These are phyloP conservation scores for Biston betularia DNA, from an alignment of 2,888 invertebrate species.

Conservation along the genomic window DNA sequence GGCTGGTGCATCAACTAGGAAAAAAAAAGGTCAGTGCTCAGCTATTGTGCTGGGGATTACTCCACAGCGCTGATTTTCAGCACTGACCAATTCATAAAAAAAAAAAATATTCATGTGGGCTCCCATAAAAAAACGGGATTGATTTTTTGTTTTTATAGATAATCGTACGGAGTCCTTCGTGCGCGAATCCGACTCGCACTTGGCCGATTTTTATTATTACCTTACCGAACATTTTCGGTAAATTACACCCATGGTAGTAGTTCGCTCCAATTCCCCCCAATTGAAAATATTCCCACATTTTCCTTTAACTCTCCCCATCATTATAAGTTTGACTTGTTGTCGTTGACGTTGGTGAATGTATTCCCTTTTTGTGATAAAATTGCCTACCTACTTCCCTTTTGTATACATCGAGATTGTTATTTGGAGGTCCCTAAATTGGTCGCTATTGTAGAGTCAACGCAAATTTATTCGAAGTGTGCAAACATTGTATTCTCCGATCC, in stretches of 20 bases:
- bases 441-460: slow-evolving; percentile 13
- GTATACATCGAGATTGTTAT: slow-evolving; percentile 35
- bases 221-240: slow-evolving; percentile 21
- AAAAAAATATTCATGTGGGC: no score
- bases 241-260: slow-evolving; percentile 37
- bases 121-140: no score
- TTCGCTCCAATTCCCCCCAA: slow-evolving; percentile 33
- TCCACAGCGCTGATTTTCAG: no score
- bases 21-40: no score
- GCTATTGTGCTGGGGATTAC: no score
- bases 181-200: no score
- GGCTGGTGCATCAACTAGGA: no score
- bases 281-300: slow-evolving; percentile 40
- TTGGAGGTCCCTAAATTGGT: slow-evolving; percentile 26
- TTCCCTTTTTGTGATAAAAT: slow-evolving; percentile 45
- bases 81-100: no score
- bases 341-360: slow-evolving; percentile 47
- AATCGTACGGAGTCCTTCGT: no score
- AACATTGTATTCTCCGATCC: slow-evolving; percentile 2
- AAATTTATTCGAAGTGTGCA: slow-evolving; percentile 13
- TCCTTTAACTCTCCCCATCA: slow-evolving; percentile 50
- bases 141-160: no score
- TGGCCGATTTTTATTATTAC: slow-evolving; percentile 7
- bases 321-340: slow-evolving; percentile 54
- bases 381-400: slow-evolving; percentile 40